A percentile compares a stretch with the other conserved stretches of the same genome.
Evolutionary conservation across 2,113 vertebrate species (phyloP).

Genomic region (Rhinoderma darwinii): DNA sequence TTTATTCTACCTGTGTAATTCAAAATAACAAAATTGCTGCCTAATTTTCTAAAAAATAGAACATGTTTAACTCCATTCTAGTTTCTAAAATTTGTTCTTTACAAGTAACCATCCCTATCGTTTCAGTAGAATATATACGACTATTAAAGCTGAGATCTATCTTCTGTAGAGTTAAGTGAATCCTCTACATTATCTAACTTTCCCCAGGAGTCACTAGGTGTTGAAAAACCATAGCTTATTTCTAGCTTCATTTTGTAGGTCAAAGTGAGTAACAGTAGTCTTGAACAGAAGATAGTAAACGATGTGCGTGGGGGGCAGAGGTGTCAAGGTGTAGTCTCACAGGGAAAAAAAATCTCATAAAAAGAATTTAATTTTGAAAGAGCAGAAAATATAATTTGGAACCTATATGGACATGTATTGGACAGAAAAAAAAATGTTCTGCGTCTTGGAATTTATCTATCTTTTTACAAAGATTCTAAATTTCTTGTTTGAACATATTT

Average conservation of each 20-base stretch:
- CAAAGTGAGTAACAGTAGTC: constrained; percentile 1
- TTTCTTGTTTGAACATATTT: too few relatives aligned
- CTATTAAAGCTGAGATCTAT: neutral
- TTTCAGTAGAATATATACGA: neutral
- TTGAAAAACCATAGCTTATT: neutral
- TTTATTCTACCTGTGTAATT: too few relatives aligned
- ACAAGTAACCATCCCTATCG: neutral
- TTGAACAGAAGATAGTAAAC: neutral
- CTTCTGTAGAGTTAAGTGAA: neutral
- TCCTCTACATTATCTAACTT: neutral
- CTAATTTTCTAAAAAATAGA: too few relatives aligned
- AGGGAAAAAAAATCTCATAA: neutral
- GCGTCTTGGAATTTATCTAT: too few relatives aligned
- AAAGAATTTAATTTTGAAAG: neutral
- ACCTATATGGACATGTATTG: neutral
- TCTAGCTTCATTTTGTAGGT: constrained; percentile 9
- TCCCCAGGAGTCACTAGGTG: constrained; percentile 3
- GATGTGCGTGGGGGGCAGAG: neutral
- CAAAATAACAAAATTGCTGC: too few relatives aligned
- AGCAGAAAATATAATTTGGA: neutral
- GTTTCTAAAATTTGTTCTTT: neutral
- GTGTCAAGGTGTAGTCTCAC: neutral
- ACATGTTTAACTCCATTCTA: neutral
- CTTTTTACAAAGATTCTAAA: too few relatives aligned
- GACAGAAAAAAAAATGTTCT: too few relatives aligned